Percentiles rank a stretch among this genome's conserved stretches.
These are phyloP conservation scores for Sisyra nigra DNA, from an alignment of 2,888 invertebrate species.

Conservation along the genomic window DNA sequence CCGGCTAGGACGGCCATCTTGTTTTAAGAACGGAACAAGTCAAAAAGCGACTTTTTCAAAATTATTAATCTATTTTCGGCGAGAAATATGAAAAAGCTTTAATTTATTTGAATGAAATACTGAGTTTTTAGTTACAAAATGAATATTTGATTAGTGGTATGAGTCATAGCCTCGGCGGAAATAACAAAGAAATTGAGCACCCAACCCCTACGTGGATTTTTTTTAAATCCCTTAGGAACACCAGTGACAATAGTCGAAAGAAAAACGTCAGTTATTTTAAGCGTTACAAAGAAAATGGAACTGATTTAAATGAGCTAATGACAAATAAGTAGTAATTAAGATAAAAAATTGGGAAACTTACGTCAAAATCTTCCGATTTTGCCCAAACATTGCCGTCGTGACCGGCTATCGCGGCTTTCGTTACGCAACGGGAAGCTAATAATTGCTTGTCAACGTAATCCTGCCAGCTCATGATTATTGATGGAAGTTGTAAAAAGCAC, in stretches of 20 bases:
- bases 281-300: neutral
- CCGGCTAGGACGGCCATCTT: constrained; percentile 9
- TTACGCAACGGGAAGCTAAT: constrained; percentile 86
- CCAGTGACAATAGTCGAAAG: neutral
- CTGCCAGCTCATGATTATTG: constrained; percentile 84
- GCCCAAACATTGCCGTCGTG: constrained; percentile 93
- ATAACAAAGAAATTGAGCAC: too few species aligned
- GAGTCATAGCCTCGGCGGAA: constrained; percentile 94
- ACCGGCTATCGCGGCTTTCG: constrained; percentile 88
- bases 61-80: neutral
- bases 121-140: constrained; percentile 87
- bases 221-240: too few species aligned
- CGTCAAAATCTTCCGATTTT: constrained; percentile 84
- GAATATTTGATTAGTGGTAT: constrained; percentile 89
- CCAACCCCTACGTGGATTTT: too few species aligned
- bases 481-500: constrained; percentile 18
- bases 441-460: constrained; percentile 96
- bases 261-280: neutral
- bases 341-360: constrained; percentile 36
- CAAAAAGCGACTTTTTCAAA: neutral
- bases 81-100: constrained; percentile 83
- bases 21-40: constrained; percentile 4
- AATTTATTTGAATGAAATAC: constrained; percentile 92
- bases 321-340: too few species aligned
- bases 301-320: neutral